Percentiles rank a stretch among this genome's conserved stretches.
Evolutionary conservation across 2,113 vertebrate genomes (phyloP).

Genomic region (Coryphaenoides rupestris): DNA sequence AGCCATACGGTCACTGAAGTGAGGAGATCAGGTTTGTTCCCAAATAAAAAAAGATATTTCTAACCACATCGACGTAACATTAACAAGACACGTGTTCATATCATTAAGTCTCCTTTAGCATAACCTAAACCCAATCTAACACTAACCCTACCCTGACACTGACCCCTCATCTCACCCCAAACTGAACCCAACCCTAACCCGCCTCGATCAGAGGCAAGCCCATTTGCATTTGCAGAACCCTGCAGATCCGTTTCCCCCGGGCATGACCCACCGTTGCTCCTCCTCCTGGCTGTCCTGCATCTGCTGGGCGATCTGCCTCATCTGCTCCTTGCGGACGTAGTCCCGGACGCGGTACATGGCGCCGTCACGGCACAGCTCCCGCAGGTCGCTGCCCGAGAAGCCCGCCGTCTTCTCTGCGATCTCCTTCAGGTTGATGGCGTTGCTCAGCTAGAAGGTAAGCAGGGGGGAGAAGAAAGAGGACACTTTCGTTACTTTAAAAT

Average conservation of each 20-base stretch:
- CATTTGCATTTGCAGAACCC: slow-evolving; percentile 1
- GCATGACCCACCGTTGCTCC: slow-evolving; percentile 64
- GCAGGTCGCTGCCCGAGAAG: slow-evolving; percentile 76
- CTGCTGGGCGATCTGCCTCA: slow-evolving; percentile 73
- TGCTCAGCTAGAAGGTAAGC: slow-evolving; percentile 75
- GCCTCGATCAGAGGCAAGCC: too few relatives aligned
- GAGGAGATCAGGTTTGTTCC: too few relatives aligned
- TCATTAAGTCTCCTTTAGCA: too few relatives aligned
- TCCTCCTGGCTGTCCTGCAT: slow-evolving; percentile 60
- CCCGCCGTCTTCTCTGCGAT: slow-evolving; percentile 70
- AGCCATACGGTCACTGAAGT: too few relatives aligned
- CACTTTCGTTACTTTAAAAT: too few relatives aligned
- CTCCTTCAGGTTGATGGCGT: slow-evolving; percentile 72
- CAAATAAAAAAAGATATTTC: too few relatives aligned
- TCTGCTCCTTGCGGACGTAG: slow-evolving; percentile 77
- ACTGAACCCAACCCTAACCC: not conserved
- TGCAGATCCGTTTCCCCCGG: slow-evolving; percentile 26
- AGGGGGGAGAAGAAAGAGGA: not conserved
- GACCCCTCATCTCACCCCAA: not conserved
- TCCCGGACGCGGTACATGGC: slow-evolving; percentile 76
- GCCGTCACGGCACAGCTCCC: slow-evolving; percentile 75
- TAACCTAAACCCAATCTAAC: not conserved
- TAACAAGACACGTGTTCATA: too few relatives aligned
- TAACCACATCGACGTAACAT: too few relatives aligned
- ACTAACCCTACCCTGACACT: not conserved